Base-by-base conservation (phyloP, 2,888 invertebrate species). In the Pammene fasciana region DNA sequence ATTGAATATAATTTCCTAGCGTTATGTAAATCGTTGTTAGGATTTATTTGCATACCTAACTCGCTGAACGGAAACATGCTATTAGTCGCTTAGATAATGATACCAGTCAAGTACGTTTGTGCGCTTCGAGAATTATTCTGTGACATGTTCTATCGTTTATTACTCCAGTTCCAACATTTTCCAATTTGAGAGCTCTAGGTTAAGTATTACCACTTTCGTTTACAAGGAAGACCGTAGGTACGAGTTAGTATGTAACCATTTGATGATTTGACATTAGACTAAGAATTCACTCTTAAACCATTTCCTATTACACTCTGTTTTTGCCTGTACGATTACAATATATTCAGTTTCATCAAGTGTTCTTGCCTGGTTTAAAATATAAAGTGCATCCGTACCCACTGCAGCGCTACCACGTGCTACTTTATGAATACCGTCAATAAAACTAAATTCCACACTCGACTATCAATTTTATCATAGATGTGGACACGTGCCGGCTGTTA, bases 401-500 rank as follows among this genome's bases (percentile, higher is more conserved):
- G 60, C 60, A 46, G 45, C 26, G 14, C 26, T 9, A 14, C 59
- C 59, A 60, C 60, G 60, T 48, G 60, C 14, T 5, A 4, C 13
- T 60, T 60, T 60, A 41, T 41, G 41, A 56, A 11, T 34, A 46
- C 14, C 16, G 48, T 38, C 36, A 48, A 60, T 60, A 57, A 46
- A 61, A 10, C 46, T 36, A 36, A 61, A 61, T 61, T 61, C 61
- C 48, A 50, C 48, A 50, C 14, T 46, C 61, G 36, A 18, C n/a
- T n/a, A n/a, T n/a, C n/a, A n/a, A n/a, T 38, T 9, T 60, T 61
- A 61, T 48, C 61, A 50, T 38, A 13, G 46, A 60, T 46, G 38
- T 8, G 16, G 38, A 8, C 61, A 61, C 61, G 61, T 61, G 61
- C 38, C 36, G 4, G 34, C 16, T 43, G 43, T 45, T 34, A 45